Conservation (phyloP, 2,797 vertebrate genomes). For the Australoheros facetus region DNA sequence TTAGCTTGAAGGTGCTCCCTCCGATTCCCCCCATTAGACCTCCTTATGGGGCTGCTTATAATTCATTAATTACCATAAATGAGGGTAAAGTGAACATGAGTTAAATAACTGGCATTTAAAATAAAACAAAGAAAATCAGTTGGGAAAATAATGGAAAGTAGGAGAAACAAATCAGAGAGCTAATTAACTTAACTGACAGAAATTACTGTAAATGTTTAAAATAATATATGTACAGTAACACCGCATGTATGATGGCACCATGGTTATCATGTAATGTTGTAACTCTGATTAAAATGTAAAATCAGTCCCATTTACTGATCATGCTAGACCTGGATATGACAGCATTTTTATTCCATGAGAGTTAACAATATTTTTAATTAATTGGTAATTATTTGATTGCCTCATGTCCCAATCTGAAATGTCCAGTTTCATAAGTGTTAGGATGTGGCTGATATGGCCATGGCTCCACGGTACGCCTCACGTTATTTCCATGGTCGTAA, state of each 20-base stretch:
- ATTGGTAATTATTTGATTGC: background rate
- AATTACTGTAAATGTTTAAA: too few relatives aligned
- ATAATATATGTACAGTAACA: too few relatives aligned
- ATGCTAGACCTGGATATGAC: too few relatives aligned
- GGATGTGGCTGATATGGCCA: background rate
- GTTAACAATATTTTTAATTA: too few relatives aligned
- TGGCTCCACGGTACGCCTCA: background rate
- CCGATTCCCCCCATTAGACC: background rate
- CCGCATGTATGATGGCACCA: too few relatives aligned
- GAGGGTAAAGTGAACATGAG: background rate
- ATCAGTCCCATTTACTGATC: too few relatives aligned
- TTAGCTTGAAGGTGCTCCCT: background rate
- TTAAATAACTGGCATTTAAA: background rate
- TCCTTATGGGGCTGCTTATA: background rate
- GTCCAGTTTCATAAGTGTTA: conserved; percentile 20
- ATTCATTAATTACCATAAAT: background rate
- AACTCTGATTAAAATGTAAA: too few relatives aligned
- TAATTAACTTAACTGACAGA: background rate
- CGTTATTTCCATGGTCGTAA: background rate
- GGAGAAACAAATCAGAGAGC: background rate
- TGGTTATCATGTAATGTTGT: too few relatives aligned
- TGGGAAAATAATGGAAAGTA: background rate
- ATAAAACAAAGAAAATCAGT: background rate
- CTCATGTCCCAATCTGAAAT: background rate
- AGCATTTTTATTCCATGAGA: too few relatives aligned